Evolutionary conservation across 35 echinoderm and acorn worm genomes (phyloP), one percentile per base, ranked within the genome.

Genomic region (Ptychodera flava): DNA sequence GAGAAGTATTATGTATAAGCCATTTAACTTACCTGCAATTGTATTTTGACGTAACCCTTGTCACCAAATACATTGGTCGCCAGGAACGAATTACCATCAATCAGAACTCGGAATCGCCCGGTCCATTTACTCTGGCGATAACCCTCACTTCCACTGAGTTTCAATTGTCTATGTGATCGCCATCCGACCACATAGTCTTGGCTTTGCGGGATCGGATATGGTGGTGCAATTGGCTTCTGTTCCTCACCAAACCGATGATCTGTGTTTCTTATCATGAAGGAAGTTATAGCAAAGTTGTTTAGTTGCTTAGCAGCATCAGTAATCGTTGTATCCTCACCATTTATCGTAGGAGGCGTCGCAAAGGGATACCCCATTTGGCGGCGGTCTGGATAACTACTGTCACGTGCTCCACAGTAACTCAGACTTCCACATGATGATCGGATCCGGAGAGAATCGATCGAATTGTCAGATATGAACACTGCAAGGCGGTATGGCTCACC

Each of bases 341-440:
- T 64, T 64, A 64, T 22, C 22, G 45, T 22, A 6, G 22, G 6
- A 12, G 45, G 45, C 22, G 45, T 64, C 6, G 45, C 92, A 29
- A 93, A 93, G 28, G 92, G 92, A 81, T 89, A 93, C 29, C 92
- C 92, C 92, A 93, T 93, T 1, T 82, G 35, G 0, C 88, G 92
- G 16, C 80, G 78, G 80, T 93, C 92, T 36, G 92, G 92, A 77
- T 93, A 93, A 27, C 81, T 82, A 28, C 87, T 35, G 31, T 89
- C 33, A 38, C 86, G 85, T 29, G 86, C 77, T 36, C 87, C 92
- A 83, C 92, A 93, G 88, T 93, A 93, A 85, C 92, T 93, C 6
- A 64, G 45, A 64, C 45, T 64, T 6, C 45, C 45, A 64, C 45
- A 64, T 22, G 6, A 22, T 22, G 92, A 89, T 36, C 92, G 87